These are phyloP conservation scores for Peromyscus aztecus DNA, from an alignment of 2,797 vertebrate species.

Conservation along the genomic window DNA sequence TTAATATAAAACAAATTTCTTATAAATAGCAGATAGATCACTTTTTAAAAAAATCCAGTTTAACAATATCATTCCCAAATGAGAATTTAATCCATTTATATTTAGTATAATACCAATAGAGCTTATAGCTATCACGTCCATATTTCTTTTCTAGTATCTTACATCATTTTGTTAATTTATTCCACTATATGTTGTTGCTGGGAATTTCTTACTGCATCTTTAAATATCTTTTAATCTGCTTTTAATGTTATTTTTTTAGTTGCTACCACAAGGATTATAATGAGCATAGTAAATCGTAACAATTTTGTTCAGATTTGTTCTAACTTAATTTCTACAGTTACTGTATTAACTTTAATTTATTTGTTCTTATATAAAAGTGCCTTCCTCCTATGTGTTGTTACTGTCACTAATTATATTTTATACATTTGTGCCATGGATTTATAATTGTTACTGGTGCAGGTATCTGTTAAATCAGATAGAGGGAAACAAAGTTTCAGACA, in stretches of 20 bases:
- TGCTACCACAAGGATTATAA: neutral
- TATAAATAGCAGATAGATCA: neutral
- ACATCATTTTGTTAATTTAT: neutral
- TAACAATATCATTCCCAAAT: neutral
- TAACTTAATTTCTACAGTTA: neutral
- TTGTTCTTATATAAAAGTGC: neutral
- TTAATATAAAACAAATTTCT: neutral
- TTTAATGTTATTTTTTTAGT: neutral
- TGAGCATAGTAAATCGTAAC: neutral
- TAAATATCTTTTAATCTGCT: neutral
- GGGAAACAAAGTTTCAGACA: neutral
- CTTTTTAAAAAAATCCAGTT: neutral
- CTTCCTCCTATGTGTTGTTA: neutral
- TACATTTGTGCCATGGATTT: neutral
- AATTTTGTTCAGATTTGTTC: neutral
- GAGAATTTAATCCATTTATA: neutral
- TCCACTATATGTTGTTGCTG: neutral
- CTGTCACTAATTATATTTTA: slow-evolving; percentile 9
- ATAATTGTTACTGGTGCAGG: neutral
- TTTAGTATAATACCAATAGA: neutral
- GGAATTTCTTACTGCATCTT: neutral
- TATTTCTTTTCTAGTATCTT: slow-evolving; percentile 5
- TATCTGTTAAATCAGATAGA: neutral
- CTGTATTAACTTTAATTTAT: neutral
- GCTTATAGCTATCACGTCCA: neutral